These are phyloP conservation scores for Macrobrachium rosenbergii DNA, from an alignment of 1,140 invertebrate species.

Conservation along the genomic window DNA sequence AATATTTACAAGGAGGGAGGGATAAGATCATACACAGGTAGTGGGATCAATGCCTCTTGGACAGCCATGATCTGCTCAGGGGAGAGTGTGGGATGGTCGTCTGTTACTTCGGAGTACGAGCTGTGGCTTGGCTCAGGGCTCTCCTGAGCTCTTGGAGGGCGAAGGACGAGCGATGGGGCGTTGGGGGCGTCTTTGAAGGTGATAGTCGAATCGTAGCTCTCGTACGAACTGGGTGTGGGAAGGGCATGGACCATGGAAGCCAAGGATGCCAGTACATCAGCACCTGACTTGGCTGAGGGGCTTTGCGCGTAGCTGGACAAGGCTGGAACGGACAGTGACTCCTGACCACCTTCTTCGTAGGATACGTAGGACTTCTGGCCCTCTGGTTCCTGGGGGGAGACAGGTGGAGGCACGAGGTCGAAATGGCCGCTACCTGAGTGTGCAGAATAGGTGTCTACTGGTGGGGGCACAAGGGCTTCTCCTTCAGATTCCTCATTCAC, in stretches of 20 bases:
- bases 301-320: neutral
- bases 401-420: conserved; percentile 1
- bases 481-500: neutral
- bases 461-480: conserved; percentile 19
- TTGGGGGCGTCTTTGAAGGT: neutral
- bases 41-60: neutral
- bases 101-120: neutral
- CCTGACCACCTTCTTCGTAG: neutral
- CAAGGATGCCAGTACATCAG: conserved; percentile 8
- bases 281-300: neutral
- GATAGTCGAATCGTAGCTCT: neutral
- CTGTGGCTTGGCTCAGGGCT: neutral
- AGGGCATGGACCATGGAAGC: conserved; percentile 4
- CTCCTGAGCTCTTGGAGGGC: neutral
- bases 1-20: neutral
- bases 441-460: conserved; percentile 23
- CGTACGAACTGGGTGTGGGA: neutral
- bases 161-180: neutral
- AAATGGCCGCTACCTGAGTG: neutral
- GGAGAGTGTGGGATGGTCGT: neutral
- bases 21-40: neutral
- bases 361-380: conserved; percentile 1
- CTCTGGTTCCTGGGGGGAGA: neutral
- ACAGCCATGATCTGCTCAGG: neutral
- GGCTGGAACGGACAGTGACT: neutral